Evolutionary conservation across 2,113 vertebrate species (phyloP), one percentile per base, ranked within the genome.

Genomic region (Xenus cinereus): DNA sequence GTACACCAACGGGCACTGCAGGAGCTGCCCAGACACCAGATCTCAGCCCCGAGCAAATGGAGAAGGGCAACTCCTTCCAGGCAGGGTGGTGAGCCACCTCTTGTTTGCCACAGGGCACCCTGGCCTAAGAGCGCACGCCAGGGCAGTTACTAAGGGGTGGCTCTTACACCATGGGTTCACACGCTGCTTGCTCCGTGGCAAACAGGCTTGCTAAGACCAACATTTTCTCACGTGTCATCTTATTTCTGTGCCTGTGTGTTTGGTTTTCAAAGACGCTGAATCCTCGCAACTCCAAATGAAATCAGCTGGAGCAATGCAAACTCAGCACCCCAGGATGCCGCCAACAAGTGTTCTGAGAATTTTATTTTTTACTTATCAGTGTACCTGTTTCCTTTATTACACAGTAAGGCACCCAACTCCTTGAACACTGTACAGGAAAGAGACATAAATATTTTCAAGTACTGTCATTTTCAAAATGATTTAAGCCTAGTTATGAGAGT

Each of bases 31-130:
- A 32, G n/a, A 32, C 37, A 54, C 48, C 4, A 0, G 19, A 41
- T 46, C 64, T 39, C 4, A n/a, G 35, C 21, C 32, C 46, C 0
- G 2, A n/a, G 46, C 1, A 14, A 62, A 22, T 0, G 0, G 19
- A 75, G 22, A 32, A 45, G 37, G 46, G 15, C 72, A 60, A 1
- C 57, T 86, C 72, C 75, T 37, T 30, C 43, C 59, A 80, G 62
- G 50, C 56, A 67, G 11, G 33, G 39, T 24, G 10, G 5, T 21
- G 56, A 75, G n/a, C 32, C 33, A 32, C 57, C 71, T 80, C 84
- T n/a, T 35, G 7, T 16, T 45, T 37, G 33, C 74, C 8, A 1
- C 66, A 51, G 41, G 26, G 50, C 79, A 46, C 26, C 32, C 8
- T 20, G 30, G 57, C 74, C 43, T 46, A 50, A 54, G n/a, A 85